Evolutionary conservation across 2,113 vertebrate genomes (phyloP), one percentile per base, ranked within the genome.

Genomic region (Stictonetta naevosa): DNA sequence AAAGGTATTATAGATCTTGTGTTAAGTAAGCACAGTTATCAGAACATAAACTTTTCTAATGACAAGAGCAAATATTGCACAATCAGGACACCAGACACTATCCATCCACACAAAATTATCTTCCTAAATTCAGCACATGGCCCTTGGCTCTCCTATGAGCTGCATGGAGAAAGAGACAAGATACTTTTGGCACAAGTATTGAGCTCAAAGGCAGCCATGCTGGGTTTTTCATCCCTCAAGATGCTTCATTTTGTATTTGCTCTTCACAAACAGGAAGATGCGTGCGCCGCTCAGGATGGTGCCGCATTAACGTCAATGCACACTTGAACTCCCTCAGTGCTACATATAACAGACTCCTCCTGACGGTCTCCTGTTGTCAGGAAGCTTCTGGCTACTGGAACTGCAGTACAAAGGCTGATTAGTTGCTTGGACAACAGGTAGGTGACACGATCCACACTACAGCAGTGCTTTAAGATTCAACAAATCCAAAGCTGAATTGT

Each of bases 11-110:
- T 46, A 93, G 59, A 83, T 80, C 34, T 56, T 44, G 29, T 69
- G 42, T 81, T 83, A 96, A 92, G 50, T 88, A 95, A 95, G 79
- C 67, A 93, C 34, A 75, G 52, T 87, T 96, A 97, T 95, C 95
- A 86, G 69, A 93, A 94, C 81, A 85, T 84, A 96, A 96, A 93
- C 69, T 91, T 83, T 42, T 67, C 69, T 88, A 91, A 84, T 66
- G 79, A 92, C 67, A 88, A 68, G 58, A 48, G 68, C 40, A 93
- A 96, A 95, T 68, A 88, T 88, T 94, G 80, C 28, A 46, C 48
- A 92, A 66, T 56, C 92, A 95, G 77, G 29, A 84, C 36, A 92
- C 36, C 28, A 95, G 80, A 85, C 46, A 91, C 18, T n/a, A 78
- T 11, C 44, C 56, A 77, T 44, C 36, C 74, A 62, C n/a, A 85